Evolutionary conservation across 2,888 invertebrate genomes (phyloP).

Genomic region (Orthonychiurus folsomi): DNA sequence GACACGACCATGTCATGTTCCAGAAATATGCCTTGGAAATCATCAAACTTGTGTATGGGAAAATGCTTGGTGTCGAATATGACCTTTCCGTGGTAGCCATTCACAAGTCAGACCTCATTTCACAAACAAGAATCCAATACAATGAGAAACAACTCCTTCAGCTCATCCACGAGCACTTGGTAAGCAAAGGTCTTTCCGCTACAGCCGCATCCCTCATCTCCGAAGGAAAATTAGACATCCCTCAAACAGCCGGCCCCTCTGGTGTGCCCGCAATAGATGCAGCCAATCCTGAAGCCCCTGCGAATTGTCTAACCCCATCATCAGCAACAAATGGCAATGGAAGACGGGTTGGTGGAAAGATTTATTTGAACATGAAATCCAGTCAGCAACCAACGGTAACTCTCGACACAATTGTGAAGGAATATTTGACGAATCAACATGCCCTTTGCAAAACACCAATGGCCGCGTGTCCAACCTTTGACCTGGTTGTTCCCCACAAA

Average conservation of each 20-base stretch:
- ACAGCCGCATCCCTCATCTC: conserved; percentile 64
- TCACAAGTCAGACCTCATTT: conserved; percentile 14
- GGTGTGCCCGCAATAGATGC: conserved; percentile 42
- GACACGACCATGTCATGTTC: conserved; percentile 89
- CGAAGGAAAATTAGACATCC: conserved; percentile 55
- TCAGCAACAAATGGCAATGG: neutral
- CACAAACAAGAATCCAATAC: conserved; percentile 89
- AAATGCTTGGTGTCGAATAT: conserved; percentile 48
- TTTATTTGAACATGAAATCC: neutral
- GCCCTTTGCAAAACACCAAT: conserved; percentile 96
- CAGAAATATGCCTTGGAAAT: conserved; percentile 87
- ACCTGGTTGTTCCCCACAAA: conserved; percentile 61
- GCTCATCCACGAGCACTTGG: conserved; percentile 79
- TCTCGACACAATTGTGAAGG: conserved; percentile 86
- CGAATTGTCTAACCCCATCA: neutral
- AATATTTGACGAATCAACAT: conserved; percentile 94
- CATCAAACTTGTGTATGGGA: conserved; percentile 81
- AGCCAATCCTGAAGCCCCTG: neutral
- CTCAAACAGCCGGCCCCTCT: conserved; percentile 48
- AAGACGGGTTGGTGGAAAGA: neutral
- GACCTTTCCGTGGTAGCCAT: conserved; percentile 42
- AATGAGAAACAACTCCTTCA: conserved; percentile 87
- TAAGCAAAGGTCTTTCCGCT: conserved; percentile 62
- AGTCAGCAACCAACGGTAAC: conserved; percentile 49
- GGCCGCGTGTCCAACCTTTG: conserved; percentile 51